Evolutionary conservation across 2,797 vertebrate genomes (phyloP).

Genomic region (Urocyon cinereoargenteus): DNA sequence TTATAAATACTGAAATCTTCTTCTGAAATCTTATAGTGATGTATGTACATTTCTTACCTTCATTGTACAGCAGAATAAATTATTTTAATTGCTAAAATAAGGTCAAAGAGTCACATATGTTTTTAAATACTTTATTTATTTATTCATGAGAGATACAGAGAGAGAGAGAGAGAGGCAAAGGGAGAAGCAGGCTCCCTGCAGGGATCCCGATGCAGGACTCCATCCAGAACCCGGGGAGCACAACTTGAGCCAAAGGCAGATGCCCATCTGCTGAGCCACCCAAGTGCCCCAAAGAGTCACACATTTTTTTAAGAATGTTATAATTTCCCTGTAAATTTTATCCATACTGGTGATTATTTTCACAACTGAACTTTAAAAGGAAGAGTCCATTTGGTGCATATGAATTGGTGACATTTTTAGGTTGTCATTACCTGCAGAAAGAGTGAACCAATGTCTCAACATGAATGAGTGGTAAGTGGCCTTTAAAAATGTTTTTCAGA

Average conservation of each 20-base stretch:
- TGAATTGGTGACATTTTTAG: constrained; percentile 76
- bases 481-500: constrained; percentile 67
- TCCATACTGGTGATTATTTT: constrained; percentile 54
- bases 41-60: neutral
- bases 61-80: neutral
- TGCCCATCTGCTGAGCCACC: too few relatives aligned
- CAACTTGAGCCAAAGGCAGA: too few relatives aligned
- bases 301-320: neutral
- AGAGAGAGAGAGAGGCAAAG: too few relatives aligned
- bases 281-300: neutral
- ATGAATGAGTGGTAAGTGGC: constrained; percentile 53
- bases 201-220: too few relatives aligned
- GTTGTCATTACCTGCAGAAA: constrained; percentile 67
- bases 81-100: constrained; percentile 13
- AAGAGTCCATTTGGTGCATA: constrained; percentile 30
- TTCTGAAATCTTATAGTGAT: neutral
- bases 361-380: constrained; percentile 59
- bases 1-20: neutral
- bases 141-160: too few relatives aligned
- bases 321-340: neutral
- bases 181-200: too few relatives aligned
- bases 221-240: too few relatives aligned
- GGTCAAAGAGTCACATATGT: neutral
- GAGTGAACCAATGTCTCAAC: constrained; percentile 25
- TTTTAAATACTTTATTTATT: neutral